phyloP scores from a whole-genome alignment of 64 coral and sea anemone species.

The Catalaphyllia jardinei region DNA sequence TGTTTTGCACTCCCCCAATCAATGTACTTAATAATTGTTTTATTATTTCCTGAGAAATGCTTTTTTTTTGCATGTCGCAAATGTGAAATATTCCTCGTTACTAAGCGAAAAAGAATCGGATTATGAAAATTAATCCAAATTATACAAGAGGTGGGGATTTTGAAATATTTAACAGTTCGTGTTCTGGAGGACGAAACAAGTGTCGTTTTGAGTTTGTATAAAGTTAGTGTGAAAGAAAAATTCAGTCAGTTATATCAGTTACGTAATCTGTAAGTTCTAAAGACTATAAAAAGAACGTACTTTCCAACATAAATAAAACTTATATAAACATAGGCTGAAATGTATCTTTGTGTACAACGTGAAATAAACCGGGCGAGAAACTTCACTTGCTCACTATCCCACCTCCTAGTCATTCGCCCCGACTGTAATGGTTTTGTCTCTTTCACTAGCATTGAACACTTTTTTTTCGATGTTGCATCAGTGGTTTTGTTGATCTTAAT shows the following conservation, averaged over 20 bases:
- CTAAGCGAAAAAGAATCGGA: background rate
- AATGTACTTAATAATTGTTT: background rate
- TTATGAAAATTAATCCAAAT: conserved; percentile 26
- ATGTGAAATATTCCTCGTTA: background rate
- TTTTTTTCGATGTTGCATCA: background rate
- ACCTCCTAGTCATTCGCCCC: background rate
- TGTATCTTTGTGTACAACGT: background rate
- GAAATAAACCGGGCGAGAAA: background rate
- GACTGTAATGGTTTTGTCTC: background rate
- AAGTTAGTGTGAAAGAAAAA: background rate
- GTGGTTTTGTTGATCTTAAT: background rate
- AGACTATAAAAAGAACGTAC: background rate
- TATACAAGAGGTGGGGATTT: background rate
- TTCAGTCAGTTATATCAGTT: background rate
- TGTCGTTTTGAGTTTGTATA: too few species aligned
- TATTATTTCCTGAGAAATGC: conserved; percentile 15
- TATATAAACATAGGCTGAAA: background rate
- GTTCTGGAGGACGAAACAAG: background rate
- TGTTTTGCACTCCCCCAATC: conserved; percentile 32
- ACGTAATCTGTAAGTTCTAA: background rate
- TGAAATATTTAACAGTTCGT: conserved; percentile 20
- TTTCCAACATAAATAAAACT: background rate
- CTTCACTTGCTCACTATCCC: background rate
- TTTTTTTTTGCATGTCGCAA: background rate
- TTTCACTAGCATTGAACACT: background rate